Evolutionary conservation across 2,888 invertebrate genomes (phyloP), one percentile per base, ranked within the genome.

Genomic region (Cephus pygmeus): DNA sequence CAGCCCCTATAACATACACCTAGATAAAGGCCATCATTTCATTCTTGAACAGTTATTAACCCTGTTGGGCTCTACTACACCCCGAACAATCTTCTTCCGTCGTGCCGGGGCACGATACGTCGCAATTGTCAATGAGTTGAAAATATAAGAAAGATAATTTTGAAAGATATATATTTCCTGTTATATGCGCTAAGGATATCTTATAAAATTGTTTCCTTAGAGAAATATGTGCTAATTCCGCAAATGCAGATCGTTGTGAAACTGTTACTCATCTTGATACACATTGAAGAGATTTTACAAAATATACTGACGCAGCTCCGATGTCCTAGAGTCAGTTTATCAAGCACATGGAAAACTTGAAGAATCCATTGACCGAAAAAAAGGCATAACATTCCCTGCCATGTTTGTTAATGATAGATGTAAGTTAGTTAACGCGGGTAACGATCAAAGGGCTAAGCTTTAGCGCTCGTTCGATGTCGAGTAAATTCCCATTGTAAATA

Each of bases 11-110:
- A 71, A 75, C 74, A 35, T 73, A 69, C 68, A 69, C 34, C 68
- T 77, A 77, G 77, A 75, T 69, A 75, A 77, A 75, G 69, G 69
- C 74, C 69, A 69, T 75, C 31, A 69, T 77, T 74, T 33, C 71
- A 11, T 31, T 71, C 71, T 34, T 34, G 71, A 71, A 23, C 6
- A 34, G 31, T 31, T 34, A 34, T 2, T 71, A 12, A 71, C 34
- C 31, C 31, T 31, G 71, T n/a, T 31, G 6, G 31, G 15, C 31
- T 31, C 31, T 71, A 30, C 31, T 1, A 31, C 12, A 31, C 33
- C 71, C 6, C 56, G 9, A 9, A 56, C 9, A 15, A 56, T 56
- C 23, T 9, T 56, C 56, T 56, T 2, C 23, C 23, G 9, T 23
- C 9, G 23, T 23, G 56, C 2, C 23, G 9, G 9, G 2, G 9